Percentiles rank a stretch among this genome's conserved stretches.
Evolutionary conservation across 2,113 vertebrate genomes (phyloP).

Genomic region (Callithrix jacchus): DNA sequence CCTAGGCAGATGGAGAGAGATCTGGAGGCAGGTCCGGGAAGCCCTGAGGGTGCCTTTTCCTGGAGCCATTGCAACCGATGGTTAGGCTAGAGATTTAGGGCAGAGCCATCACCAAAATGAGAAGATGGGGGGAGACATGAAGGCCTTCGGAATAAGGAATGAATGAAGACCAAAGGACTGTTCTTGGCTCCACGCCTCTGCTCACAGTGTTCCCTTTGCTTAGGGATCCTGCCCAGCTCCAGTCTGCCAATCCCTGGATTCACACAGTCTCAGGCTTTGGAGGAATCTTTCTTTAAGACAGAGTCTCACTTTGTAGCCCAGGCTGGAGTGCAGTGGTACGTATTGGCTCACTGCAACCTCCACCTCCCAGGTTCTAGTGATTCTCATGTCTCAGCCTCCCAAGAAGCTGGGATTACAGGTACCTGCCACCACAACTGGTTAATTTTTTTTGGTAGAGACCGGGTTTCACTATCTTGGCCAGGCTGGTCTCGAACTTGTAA

Average conservation of each 20-base stretch:
- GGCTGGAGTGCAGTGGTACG: no score
- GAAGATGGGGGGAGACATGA: background rate
- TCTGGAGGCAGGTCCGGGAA: background rate
- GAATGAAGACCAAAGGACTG: background rate
- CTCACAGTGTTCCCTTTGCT: background rate
- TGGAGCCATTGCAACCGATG: fast-evolving
- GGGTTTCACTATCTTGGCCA: no score
- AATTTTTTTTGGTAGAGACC: no score
- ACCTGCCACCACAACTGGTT: no score
- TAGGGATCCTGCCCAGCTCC: background rate
- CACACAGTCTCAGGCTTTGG: background rate
- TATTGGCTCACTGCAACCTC: no score
- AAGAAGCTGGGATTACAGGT: no score
- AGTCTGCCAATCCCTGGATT: background rate
- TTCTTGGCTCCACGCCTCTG: background rate
- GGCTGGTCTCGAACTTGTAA: background rate
- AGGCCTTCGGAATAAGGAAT: background rate
- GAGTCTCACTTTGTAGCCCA: no score
- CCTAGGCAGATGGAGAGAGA: background rate
- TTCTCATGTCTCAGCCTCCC: no score
- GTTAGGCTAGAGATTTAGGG: background rate
- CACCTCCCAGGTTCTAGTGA: no score
- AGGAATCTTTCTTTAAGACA: background rate
- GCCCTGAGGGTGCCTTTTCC: background rate
- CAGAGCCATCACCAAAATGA: background rate